Evolutionary conservation across 2,888 invertebrate genomes (phyloP).

Genomic region (Odontothrips loti): DNA sequence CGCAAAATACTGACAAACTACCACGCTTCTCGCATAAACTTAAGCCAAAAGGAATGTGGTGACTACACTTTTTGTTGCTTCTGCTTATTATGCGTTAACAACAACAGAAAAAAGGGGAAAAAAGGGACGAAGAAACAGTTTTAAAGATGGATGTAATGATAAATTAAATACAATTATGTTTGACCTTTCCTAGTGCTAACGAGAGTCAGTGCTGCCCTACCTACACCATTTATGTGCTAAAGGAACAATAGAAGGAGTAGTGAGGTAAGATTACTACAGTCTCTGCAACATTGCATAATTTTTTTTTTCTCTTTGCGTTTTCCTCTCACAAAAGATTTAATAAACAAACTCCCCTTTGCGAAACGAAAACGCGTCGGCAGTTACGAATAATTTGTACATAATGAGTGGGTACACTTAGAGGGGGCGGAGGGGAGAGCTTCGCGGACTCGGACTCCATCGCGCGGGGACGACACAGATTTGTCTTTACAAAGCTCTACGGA

Average conservation of each 20-base stretch:
- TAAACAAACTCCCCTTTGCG: too few relatives aligned
- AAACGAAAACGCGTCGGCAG: neutral
- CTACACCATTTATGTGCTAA: slow-evolving; percentile 6
- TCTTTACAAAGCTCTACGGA: neutral
- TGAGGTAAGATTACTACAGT: neutral
- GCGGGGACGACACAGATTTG: neutral
- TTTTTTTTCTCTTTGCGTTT: too few relatives aligned
- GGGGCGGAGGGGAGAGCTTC: too few relatives aligned
- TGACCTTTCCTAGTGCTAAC: neutral
- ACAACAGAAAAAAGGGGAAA: too few relatives aligned
- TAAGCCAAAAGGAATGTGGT: too few relatives aligned
- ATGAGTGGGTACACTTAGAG: neutral
- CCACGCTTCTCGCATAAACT: too few relatives aligned
- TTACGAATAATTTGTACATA: neutral
- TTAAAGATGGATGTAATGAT: too few relatives aligned
- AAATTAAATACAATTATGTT: too few relatives aligned
- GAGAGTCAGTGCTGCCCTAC: slow-evolving; percentile 5
- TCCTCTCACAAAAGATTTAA: too few relatives aligned
- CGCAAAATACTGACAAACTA: neutral
- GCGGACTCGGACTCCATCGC: neutral
- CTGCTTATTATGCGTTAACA: too few relatives aligned
- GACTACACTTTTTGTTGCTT: too few relatives aligned
- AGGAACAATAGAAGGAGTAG: neutral
- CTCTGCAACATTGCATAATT: neutral
- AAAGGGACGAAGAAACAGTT: too few relatives aligned